These are phyloP conservation scores for Rhinoraja longicauda DNA, from an alignment of 2,797 vertebrate genomes.

Conservation along the genomic window DNA sequence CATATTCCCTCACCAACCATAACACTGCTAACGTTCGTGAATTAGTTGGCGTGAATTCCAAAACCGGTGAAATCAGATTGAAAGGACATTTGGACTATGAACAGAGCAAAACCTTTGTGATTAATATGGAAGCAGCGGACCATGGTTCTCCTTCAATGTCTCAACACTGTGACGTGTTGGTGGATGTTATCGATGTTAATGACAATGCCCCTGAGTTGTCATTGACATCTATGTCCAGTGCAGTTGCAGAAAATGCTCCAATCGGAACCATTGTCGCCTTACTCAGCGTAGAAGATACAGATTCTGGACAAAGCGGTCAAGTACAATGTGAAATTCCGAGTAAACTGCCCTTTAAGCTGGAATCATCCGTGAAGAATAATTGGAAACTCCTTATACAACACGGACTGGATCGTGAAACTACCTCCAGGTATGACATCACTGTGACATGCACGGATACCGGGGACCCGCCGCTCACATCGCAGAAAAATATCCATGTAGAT, in stretches of 20 bases:
- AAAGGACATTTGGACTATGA: constrained; percentile 80
- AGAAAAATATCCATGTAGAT: constrained; percentile 69
- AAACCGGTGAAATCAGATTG: constrained; percentile 74
- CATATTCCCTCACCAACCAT: constrained; percentile 82
- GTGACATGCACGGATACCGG: constrained; percentile 77
- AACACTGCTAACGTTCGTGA: constrained; percentile 66
- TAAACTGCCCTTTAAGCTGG: constrained; percentile 72
- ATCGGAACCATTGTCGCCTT: constrained; percentile 77
- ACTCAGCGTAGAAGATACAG: constrained; percentile 75
- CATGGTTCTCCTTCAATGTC: constrained; percentile 82
- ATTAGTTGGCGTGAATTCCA: constrained; percentile 74
- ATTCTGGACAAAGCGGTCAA: constrained; percentile 76
- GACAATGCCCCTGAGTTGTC: constrained; percentile 85
- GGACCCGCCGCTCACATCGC: constrained; percentile 71
- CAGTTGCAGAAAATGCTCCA: constrained; percentile 73
- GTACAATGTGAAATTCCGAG: constrained; percentile 69
- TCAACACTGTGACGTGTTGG: constrained; percentile 82
- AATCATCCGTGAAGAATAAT: constrained; percentile 73
- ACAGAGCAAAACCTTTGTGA: constrained; percentile 69
- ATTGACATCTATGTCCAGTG: constrained; percentile 72
- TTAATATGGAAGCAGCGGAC: constrained; percentile 80
- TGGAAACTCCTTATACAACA: constrained; percentile 75
- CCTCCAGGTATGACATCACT: constrained; percentile 70
- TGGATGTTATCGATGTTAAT: constrained; percentile 79
- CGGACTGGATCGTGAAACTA: constrained; percentile 75